Evolutionary conservation across 1,140 invertebrate species (phyloP).

Genomic region (Drosophila aff.): DNA sequence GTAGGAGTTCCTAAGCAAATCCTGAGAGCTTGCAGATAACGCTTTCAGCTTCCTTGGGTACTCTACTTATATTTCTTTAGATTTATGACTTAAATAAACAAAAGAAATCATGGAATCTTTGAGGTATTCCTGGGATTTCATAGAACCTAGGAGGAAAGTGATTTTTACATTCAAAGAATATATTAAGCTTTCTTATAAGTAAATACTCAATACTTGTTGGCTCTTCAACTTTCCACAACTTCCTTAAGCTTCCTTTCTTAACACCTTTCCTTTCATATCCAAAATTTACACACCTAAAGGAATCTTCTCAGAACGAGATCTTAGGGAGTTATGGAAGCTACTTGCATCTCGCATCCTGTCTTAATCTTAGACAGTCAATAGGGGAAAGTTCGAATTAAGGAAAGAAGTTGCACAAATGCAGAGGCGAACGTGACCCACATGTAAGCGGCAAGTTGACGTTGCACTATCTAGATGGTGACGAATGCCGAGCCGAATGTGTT

Average conservation of each 20-base stretch:
- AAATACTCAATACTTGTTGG: neutral
- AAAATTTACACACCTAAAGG: neutral
- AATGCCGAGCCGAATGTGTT: constrained; percentile 41
- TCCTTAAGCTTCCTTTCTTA: neutral
- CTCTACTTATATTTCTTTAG: too few species aligned
- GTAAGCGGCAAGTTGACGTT: constrained; percentile 34
- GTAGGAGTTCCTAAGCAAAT: too few species aligned
- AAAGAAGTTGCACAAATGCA: constrained; percentile 47
- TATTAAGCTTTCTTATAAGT: neutral
- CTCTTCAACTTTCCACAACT: neutral
- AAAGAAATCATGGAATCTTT: too few species aligned
- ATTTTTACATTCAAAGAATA: neutral
- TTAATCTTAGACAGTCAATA: constrained; percentile 33
- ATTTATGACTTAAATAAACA: too few species aligned
- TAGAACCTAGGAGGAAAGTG: neutral
- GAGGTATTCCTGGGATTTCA: neutral
- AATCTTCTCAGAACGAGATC: neutral
- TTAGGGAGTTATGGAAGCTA: neutral
- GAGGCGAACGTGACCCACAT: constrained; percentile 28
- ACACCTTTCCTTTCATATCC: neutral
- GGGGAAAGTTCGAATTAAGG: neutral
- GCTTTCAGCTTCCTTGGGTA: neutral
- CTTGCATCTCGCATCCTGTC: constrained; percentile 14
- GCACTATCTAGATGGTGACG: constrained; percentile 74
- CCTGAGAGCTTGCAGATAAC: neutral